Evolutionary conservation across 2,888 invertebrate genomes (phyloP), one percentile per base, ranked within the genome.

Genomic region (Coecobrya sp.): DNA sequence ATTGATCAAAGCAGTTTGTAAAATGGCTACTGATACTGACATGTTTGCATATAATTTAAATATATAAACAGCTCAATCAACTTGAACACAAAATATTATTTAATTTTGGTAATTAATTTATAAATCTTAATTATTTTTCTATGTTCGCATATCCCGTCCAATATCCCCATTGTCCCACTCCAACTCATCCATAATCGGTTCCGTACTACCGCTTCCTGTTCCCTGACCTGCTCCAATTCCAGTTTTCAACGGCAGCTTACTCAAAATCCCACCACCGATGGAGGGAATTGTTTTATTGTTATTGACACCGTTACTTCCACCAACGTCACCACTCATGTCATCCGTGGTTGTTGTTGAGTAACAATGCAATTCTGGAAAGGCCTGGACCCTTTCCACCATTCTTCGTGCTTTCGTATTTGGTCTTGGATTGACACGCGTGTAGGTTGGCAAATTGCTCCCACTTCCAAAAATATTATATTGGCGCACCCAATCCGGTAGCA

Each of bases 381-480:
- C 91, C 62, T 85, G 89, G 5, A 59, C 84, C 42, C 79, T 84
- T n/a, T 89, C 87, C 42, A 91, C 89, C 89, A 91, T 88, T 27
- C 93, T 52, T 45, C 93, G 86, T 16, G 90, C 93, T 19, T 93
- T 86, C 19, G 87, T 91, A 42, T 52, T 86, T 52, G 94, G 94
- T 59, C 94, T 93, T 2, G 94, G 94, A 85, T 93, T 91, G 10
- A 94, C 94, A 59, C 93, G 81, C 11, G 82, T 91, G 88, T 95
- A 95, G 25, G 93, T 93, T 49, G 94, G 94, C 0, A 93, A 86
- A 11, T 88, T 79, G 30, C 73, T 81, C 16, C 93, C 91, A 85
- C 92, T 91, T 52, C 94, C 93, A 36, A 94, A 93, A n/a, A 94
- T 84, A 13, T 92, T 92, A 49, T 92, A 93, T n/a, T 91, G 89